A percentile compares a stretch with the other conserved stretches of the same genome.
These are phyloP conservation scores for Carassius carassius DNA, from an alignment of 2,113 vertebrate genomes.

Conservation along the genomic window DNA sequence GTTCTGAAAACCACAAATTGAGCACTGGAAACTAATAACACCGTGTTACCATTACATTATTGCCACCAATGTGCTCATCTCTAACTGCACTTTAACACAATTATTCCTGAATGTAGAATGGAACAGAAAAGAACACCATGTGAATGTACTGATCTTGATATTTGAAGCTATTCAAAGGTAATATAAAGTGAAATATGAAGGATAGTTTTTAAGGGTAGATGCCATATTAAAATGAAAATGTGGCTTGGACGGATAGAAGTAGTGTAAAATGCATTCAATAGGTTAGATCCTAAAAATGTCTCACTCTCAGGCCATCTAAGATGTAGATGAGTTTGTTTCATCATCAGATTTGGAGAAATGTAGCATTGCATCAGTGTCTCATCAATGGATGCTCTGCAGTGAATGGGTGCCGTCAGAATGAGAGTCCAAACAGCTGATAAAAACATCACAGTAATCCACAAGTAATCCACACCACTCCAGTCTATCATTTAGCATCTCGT, in stretches of 20 bases:
- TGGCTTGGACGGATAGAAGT: not conserved
- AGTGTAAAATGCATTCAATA: not conserved
- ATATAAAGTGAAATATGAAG: conserved; percentile 4
- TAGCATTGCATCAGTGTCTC: not conserved
- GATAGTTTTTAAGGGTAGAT: not conserved
- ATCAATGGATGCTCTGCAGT: not conserved
- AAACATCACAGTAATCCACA: too few relatives aligned
- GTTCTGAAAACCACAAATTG: conserved; percentile 44
- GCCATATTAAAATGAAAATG: not conserved
- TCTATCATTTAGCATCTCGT: not conserved
- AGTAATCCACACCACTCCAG: not conserved
- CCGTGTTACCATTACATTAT: conserved; percentile 65
- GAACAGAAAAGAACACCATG: conserved; percentile 48
- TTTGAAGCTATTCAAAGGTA: conserved; percentile 13
- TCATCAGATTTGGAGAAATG: not conserved
- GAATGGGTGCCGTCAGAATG: not conserved
- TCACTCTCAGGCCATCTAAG: not conserved
- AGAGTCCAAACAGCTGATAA: not conserved
- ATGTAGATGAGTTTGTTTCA: not conserved
- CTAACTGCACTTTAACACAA: conserved; percentile 68
- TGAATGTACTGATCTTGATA: conserved; percentile 28
- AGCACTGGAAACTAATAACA: conserved; percentile 38
- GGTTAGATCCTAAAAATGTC: not conserved
- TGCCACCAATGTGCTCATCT: conserved; percentile 68
- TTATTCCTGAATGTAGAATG: conserved; percentile 39